Percentiles rank a stretch among this genome's conserved stretches.
Evolutionary conservation across 2,113 vertebrate genomes (phyloP).

Genomic region (Calidris pygmaea): DNA sequence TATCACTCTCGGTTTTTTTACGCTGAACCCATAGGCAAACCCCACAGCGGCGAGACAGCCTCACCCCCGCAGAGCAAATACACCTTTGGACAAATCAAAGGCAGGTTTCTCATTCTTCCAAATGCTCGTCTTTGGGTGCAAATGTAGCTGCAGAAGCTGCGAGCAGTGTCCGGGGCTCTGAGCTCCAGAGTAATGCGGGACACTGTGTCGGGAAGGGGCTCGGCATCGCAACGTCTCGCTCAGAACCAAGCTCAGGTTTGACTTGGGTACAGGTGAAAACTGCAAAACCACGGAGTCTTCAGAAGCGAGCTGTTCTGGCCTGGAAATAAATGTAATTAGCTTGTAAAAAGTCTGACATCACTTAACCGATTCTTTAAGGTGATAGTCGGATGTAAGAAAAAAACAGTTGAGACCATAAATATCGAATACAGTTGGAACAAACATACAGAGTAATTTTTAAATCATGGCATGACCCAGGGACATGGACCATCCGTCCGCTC

Average conservation of each 20-base stretch:
- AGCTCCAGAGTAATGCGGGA: rapidly evolving
- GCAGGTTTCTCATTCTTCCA: rapidly evolving
- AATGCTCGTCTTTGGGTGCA: rapidly evolving
- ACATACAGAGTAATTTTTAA: rapidly evolving
- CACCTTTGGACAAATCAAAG: not conserved
- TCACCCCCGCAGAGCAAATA: not conserved
- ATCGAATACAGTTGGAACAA: not conserved
- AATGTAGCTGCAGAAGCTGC: rapidly evolving
- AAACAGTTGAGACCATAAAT: not conserved
- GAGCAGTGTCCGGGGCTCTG: not conserved
- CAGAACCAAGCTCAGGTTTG: not conserved
- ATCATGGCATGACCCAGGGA: not conserved
- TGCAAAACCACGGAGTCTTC: not conserved
- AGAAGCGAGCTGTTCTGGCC: too few species aligned
- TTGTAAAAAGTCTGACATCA: not conserved
- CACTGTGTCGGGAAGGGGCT: rapidly evolving
- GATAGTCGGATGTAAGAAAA: not conserved
- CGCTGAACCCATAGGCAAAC: rapidly evolving
- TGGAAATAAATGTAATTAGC: not conserved
- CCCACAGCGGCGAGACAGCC: rapidly evolving
- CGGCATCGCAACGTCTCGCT: not conserved
- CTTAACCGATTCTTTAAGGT: not conserved
- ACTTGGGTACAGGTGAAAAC: rapidly evolving
- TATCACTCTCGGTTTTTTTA: not conserved
- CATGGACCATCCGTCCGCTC: rapidly evolving